phyloP scores from a whole-genome alignment of 2,888 invertebrate species.

The Scaptomyza parva region DNA sequence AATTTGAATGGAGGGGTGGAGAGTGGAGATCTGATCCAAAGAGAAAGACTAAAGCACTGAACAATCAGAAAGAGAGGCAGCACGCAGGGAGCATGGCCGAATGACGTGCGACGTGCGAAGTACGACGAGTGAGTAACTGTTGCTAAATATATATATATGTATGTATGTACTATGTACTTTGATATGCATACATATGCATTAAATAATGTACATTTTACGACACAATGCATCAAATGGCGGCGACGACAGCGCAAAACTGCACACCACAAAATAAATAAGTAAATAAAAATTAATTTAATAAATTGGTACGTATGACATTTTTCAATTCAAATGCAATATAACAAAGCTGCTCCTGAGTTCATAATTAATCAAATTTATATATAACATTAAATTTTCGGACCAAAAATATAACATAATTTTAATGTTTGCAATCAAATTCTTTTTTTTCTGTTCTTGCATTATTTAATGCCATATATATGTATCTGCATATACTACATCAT shows the following conservation, averaged over 20 bases:
- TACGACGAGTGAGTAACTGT: constrained; percentile 45
- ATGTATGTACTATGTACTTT: neutral
- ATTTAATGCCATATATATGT: too few relatives aligned
- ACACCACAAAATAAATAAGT: constrained; percentile 30
- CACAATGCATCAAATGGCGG: constrained; percentile 32
- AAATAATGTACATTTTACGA: constrained; percentile 2
- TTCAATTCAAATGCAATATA: neutral
- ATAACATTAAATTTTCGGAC: neutral
- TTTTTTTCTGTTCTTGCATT: too few relatives aligned
- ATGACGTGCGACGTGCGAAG: constrained; percentile 26
- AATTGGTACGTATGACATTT: constrained; percentile 21
- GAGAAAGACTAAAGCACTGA: constrained; percentile 20
- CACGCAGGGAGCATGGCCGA: constrained; percentile 12
- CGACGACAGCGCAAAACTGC: constrained; percentile 21
- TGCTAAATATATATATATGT: constrained; percentile 4
- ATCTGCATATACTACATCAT: too few relatives aligned
- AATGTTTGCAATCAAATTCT: neutral
- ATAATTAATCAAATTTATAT: neutral
- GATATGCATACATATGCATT: neutral
- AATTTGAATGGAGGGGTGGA: constrained; percentile 2
- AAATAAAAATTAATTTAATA: too few relatives aligned
- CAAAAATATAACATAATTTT: neutral
- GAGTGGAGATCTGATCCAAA: constrained; percentile 12
- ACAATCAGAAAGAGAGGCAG: constrained; percentile 14
- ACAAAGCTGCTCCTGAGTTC: neutral